Base-by-base conservation (phyloP, 2,888 invertebrate genomes). In the Torymus auratus region DNA sequence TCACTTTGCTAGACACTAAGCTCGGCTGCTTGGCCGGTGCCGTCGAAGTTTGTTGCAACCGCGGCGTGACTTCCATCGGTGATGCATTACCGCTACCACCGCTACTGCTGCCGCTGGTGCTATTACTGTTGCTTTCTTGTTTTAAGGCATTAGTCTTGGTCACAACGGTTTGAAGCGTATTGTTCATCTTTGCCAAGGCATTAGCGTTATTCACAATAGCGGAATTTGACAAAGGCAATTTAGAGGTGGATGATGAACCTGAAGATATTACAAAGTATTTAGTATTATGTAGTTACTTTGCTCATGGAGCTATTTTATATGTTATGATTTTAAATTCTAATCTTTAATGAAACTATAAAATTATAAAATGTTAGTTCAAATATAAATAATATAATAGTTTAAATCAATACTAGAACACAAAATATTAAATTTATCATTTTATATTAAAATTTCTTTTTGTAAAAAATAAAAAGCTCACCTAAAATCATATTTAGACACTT, bases 111-210 rank as follows among this genome's bases (percentile, higher is more conserved):
- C 65, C 64, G 64, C 75, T 78, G 12, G 17, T 52, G 28, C 23
- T 74, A n/a, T 64, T 70, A 13, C 71, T 80, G 55, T 68, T 73
- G 83, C 71, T 85, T 72, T 74, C 88, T 88, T 86, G 88, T 89
- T 86, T 90, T 86, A 88, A 88, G 86, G 88, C 88, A 88, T 89
- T 90, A 12, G 88, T 84, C 86, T 90, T 91, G 80, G 86, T 85
- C 78, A 88, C 86, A 76, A 87, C 85, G 60, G 85, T 86, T 83
- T 89, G 90, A 75, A 90, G 84, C 74, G 89, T 85, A 84, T 88
- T 91, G 82, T 89, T 89, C 69, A 89, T 85, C 83, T 91, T 91
- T 28, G 86, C 86, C 80, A 88, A 84, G 82, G 87, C 83, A 78
- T 86, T 88, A 64, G 88, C 86, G 83, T 86, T 90, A 83, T 90